Conservation (phyloP, 2,888 invertebrate genomes). For the Sympetrum striolatum region DNA sequence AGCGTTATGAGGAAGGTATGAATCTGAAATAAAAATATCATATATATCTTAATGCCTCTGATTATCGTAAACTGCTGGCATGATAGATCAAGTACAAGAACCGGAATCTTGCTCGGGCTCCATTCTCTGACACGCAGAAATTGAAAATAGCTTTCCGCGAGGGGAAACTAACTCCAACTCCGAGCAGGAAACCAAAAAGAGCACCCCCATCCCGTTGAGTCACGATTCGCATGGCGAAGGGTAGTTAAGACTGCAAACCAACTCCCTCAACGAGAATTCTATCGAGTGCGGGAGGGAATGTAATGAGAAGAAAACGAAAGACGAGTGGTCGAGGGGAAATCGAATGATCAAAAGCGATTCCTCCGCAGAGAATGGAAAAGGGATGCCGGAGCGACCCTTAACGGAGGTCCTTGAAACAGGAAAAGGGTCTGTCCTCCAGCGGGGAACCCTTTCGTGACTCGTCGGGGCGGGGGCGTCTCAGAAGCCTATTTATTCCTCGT, state of each 20-base stretch:
- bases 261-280: background rate
- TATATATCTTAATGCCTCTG: no score
- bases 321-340: background rate
- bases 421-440: background rate
- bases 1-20: no score
- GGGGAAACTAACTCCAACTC: background rate
- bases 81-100: background rate
- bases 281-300: background rate
- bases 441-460: background rate
- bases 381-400: background rate
- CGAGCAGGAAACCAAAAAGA: background rate
- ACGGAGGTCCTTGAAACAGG: background rate
- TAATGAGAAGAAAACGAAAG: background rate
- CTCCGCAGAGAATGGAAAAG: background rate
- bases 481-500: background rate
- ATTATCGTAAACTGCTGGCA: no score
- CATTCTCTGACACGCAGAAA: background rate
- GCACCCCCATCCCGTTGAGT: background rate
- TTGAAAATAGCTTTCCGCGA: background rate
- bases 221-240: background rate
- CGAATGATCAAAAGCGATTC: background rate
- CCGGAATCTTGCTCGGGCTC: background rate
- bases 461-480: background rate
- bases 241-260: background rate
- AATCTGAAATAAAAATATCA: no score